Base-by-base conservation (phyloP, 1,140 invertebrate species). In the Halyomorpha halys region DNA sequence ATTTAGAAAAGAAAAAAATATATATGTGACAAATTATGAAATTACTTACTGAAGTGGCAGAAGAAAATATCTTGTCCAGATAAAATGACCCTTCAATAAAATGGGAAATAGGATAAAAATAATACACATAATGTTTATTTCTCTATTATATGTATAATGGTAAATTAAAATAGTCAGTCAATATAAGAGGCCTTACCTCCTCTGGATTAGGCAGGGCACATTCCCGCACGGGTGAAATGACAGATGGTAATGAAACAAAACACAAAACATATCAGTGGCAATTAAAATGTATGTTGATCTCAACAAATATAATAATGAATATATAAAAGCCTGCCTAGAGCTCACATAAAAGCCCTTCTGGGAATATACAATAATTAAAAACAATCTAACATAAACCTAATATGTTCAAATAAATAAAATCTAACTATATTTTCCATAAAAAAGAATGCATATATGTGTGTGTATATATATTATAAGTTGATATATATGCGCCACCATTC, bases 221-320 rank as follows among this genome's bases (percentile, higher is more conserved):
- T 56, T 23, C 39, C 59, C 34, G 49, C 49, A 53, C 30, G n/a
- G 59, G 44, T 60, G 59, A 60, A 21, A 60, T 60, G 30, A 60
- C 59, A 60, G 59, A 39, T 60, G 59, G 44, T 44, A 60, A 60
- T 60, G 59, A 60, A 60, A 60, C 59, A 60, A 60, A 60, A 60
- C 59, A 60, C 59, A 60, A 60, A 44, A 60, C 25, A 60, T 18
- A 39, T 39, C 34, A 39, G 34, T 39, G 13, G 34, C 34, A 39
- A 39, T 39, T 39, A 39, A 39, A 39, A 39, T 39, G 34, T 39
- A 39, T 39, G 34, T 39, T 13, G 4, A 39, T 39, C 34, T 27
- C 16, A 59, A 59, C 23, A 21, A 16, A 59, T 59, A 53, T 16
- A 53, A 53, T 9, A 9, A 53, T 25, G 8, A n/a, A 53, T 53